Conservation (phyloP, 2,888 invertebrate genomes). For the Hyalella azteca region DNA sequence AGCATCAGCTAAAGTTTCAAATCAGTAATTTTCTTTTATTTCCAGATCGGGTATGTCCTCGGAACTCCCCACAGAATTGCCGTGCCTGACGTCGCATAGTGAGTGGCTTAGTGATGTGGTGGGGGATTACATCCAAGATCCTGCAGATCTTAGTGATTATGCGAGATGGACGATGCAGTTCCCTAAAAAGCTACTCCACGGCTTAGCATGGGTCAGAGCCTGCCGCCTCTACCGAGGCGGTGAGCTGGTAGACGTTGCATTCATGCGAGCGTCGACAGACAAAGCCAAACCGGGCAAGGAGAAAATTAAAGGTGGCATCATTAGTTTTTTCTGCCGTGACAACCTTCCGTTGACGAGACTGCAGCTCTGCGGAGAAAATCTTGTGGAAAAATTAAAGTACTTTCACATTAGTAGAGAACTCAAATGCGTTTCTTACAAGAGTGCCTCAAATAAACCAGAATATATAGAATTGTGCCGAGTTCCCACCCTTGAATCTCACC, state of each 20-base stretch:
- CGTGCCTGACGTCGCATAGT: background rate
- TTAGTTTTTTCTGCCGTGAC: background rate
- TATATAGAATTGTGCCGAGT: no score
- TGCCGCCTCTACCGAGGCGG: background rate
- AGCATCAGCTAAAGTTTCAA: no score
- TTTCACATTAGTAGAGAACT: no score
- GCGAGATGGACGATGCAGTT: constrained; percentile 1
- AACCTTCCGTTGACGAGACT: no score
- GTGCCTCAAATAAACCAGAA: no score
- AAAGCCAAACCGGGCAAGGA: background rate
- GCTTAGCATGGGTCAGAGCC: background rate
- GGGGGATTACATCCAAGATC: background rate
- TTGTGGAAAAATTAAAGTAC: no score
- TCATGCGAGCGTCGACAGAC: background rate
- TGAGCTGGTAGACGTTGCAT: background rate
- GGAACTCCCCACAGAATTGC: background rate
- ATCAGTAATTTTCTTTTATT: background rate
- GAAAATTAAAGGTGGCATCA: background rate
- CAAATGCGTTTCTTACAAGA: no score
- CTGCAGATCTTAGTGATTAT: background rate
- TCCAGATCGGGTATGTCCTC: background rate
- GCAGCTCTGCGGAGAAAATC: no score
- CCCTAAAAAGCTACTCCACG: background rate
- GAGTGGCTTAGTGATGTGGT: background rate
- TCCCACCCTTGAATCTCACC: no score